phyloP scores from a whole-genome alignment of 2,888 invertebrate species.

The Mellilla xanthometata region DNA sequence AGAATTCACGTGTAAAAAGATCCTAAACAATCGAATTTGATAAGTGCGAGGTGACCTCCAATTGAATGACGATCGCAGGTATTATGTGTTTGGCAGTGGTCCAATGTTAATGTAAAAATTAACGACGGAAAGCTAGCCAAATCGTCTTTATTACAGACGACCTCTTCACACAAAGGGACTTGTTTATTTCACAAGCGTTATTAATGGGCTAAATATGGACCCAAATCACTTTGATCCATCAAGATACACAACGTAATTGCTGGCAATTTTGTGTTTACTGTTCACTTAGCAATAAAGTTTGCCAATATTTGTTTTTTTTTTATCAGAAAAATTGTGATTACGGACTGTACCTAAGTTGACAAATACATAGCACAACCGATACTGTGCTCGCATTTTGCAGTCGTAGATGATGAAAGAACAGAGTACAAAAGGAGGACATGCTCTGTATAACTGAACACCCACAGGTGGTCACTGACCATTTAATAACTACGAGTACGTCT shows the following conservation, averaged over 20 bases:
- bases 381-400: too few relatives aligned
- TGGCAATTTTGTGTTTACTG: too few relatives aligned
- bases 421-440: constrained; percentile 13
- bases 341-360: too few relatives aligned
- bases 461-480: constrained; percentile 32
- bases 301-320: too few relatives aligned
- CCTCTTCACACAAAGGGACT: constrained; percentile 23
- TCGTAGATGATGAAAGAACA: too few relatives aligned
- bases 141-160: constrained; percentile 34
- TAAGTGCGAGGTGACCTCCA: constrained; percentile 45
- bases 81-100: constrained; percentile 57
- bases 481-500: constrained; percentile 26
- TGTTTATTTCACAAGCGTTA: constrained; percentile 9
- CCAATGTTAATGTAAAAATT: constrained; percentile 60
- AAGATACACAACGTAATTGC: neutral
- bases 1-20: too few relatives aligned
- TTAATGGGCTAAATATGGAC: neutral
- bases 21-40: constrained; percentile 26
- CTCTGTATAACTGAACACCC: constrained; percentile 23
- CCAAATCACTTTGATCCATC: constrained; percentile 1
- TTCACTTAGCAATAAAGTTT: too few relatives aligned
- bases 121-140: constrained; percentile 39
- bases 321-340: too few relatives aligned
- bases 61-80: constrained; percentile 54
- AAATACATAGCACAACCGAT: too few relatives aligned